A percentile compares a stretch with the other conserved stretches of the same genome.
Conservation (phyloP, 2,888 invertebrate species). For the Orthosia cruda region DNA sequence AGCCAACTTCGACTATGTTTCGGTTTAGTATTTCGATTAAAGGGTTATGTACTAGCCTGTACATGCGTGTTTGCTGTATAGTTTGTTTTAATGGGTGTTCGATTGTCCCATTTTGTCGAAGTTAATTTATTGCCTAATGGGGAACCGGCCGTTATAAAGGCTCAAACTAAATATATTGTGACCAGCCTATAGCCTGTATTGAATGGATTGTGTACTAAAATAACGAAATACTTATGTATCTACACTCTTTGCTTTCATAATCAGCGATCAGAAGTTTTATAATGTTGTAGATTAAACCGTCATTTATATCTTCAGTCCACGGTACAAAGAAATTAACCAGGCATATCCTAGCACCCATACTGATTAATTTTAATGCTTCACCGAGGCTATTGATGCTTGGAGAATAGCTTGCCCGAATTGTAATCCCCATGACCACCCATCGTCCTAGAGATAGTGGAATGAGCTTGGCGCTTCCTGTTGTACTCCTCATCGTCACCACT, state of each 20-base stretch:
- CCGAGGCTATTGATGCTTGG: too few species aligned
- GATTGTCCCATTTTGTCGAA: constrained; percentile 16
- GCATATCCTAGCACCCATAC: too few species aligned
- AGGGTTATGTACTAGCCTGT: constrained; percentile 52
- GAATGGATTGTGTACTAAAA: neutral
- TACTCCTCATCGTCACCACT: too few species aligned
- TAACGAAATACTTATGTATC: too few species aligned
- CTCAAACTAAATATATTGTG: neutral
- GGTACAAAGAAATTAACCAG: too few species aligned
- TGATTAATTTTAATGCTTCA: too few species aligned
- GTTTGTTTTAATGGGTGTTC: constrained; percentile 39
- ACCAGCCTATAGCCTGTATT: neutral
- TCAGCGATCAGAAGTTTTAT: neutral
- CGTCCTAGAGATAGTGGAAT: too few species aligned
- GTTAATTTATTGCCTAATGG: constrained; percentile 16
- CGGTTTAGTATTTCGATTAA: constrained; percentile 69
- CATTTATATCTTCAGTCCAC: too few species aligned
- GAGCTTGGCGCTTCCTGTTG: too few species aligned
- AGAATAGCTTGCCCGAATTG: too few species aligned
- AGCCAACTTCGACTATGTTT: constrained; percentile 71
- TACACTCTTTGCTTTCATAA: neutral
- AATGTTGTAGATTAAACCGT: too few species aligned
- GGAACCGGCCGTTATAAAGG: neutral
- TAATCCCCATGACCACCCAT: too few species aligned
- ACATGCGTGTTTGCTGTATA: constrained; percentile 19